Percentiles rank a stretch among this genome's conserved stretches.
These are phyloP conservation scores for Neopelma chrysocephalum DNA, from an alignment of 2,797 vertebrate genomes.

Conservation along the genomic window DNA sequence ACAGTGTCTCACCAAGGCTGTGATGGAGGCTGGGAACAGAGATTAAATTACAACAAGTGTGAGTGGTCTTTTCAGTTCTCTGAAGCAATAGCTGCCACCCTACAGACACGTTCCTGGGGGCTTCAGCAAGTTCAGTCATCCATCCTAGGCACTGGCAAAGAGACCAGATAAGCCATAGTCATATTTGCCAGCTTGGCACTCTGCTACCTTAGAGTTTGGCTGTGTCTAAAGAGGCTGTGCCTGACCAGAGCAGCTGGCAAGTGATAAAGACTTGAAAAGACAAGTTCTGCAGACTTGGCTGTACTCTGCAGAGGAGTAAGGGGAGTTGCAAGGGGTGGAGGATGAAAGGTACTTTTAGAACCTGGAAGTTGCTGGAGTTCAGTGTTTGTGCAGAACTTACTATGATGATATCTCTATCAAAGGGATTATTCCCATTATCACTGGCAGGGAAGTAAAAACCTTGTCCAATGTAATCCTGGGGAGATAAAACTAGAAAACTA, in stretches of 20 bases:
- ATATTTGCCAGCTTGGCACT: neutral
- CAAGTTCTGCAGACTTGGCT: neutral
- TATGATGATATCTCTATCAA: neutral
- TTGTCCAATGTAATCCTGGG: neutral
- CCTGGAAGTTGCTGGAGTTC: neutral
- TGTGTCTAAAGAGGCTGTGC: neutral
- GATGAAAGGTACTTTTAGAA: neutral
- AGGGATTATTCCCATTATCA: neutral
- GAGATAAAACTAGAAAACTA: neutral
- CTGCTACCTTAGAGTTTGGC: neutral
- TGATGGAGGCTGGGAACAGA: neutral
- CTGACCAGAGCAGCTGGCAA: neutral
- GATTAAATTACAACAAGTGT: neutral
- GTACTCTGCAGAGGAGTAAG: neutral
- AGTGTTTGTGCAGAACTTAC: neutral
- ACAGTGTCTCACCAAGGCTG: neutral
- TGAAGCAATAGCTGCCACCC: neutral
- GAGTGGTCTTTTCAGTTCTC: neutral
- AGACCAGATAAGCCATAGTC: neutral
- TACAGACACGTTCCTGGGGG: neutral
- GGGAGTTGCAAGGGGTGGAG: neutral
- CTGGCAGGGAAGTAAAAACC: neutral
- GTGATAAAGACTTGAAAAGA: neutral
- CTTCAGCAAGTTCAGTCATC: neutral
- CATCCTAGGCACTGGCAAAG: neutral